Base-by-base conservation (phyloP, 2,797 vertebrate species). In the Urocyon cinereoargenteus region DNA sequence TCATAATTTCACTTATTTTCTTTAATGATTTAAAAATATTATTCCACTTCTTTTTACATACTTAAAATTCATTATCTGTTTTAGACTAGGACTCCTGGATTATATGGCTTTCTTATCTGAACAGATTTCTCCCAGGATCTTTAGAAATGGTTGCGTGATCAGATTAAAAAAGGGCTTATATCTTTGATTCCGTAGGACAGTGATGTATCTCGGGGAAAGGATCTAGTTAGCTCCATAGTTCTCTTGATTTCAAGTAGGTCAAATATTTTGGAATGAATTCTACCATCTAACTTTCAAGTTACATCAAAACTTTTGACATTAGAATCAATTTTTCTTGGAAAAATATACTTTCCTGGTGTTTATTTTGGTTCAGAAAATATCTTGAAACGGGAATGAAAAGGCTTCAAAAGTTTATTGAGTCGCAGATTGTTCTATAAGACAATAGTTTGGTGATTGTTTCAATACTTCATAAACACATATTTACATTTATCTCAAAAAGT, bases 251-350 rank as follows among this genome's bases (percentile, higher is more conserved):
- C 31, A 84, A 90, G 78, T 51, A 84, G 49, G 85, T 5, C 22
- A 95, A 88, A 77, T 96, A 84, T 89, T 96, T 97, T 96, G 75
- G 21, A 94, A 86, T 89, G n/a, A 96, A 83, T 96, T 61, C 31
- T 86, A 62, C 18, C 12, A 70, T 18, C 40, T 85, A 88, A 82
- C 10, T 96, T 88, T 86, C 55, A 75, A 70, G 34, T 59, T 96
- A 34, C 14, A 49, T 83, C 87, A 79, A 94, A 75, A 78, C 49
- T 72, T 79, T 95, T 94, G 92, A 94, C 49, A 85, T 82, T 87
- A 93, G 45, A 95, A 90, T 95, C 1, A 68, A 28, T 64, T 95
- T 91, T 94, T 86, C 34, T 94, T 82, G 45, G 72, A 51, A 94
- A 91, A 94, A 73, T 78, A 40, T 11, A 40, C 18, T 94, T 88